These are phyloP conservation scores for Peromyscus aztecus DNA, from an alignment of 2,797 vertebrate genomes.

Conservation along the genomic window DNA sequence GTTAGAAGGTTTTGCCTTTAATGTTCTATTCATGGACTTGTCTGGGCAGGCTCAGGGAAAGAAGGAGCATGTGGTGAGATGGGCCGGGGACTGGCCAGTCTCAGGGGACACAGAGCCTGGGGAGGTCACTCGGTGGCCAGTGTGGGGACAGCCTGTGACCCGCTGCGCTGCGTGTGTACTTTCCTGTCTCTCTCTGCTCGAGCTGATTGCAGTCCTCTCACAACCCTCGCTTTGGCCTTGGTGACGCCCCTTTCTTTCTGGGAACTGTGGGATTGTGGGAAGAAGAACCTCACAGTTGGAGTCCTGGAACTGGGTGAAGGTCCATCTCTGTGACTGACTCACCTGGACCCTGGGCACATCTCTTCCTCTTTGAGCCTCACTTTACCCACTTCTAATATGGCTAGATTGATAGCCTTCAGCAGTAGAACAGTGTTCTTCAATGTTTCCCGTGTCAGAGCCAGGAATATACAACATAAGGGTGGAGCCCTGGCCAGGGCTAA, in stretches of 20 bases:
- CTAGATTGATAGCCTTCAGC: neutral
- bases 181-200: neutral
- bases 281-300: neutral
- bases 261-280: neutral
- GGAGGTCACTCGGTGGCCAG: neutral
- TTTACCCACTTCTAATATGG: constrained; percentile 46
- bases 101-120: neutral
- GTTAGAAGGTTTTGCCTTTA: constrained; percentile 77
- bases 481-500: neutral
- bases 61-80: neutral
- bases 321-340: neutral
- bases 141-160: neutral
- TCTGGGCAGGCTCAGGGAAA: constrained; percentile 59
- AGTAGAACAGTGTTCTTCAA: constrained; percentile 3
- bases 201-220: neutral
- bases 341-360: neutral
- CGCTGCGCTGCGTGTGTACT: constrained; percentile 60
- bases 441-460: constrained; percentile 7
- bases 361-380: neutral
- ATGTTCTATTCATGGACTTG: constrained; percentile 79
- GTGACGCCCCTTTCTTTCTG: neutral
- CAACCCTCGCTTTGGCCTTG: neutral
- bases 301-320: neutral
- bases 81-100: neutral
- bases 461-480: neutral